Base-by-base conservation (phyloP, 2,113 vertebrate species). In the Pseudolaguvia tuberculata region DNA sequence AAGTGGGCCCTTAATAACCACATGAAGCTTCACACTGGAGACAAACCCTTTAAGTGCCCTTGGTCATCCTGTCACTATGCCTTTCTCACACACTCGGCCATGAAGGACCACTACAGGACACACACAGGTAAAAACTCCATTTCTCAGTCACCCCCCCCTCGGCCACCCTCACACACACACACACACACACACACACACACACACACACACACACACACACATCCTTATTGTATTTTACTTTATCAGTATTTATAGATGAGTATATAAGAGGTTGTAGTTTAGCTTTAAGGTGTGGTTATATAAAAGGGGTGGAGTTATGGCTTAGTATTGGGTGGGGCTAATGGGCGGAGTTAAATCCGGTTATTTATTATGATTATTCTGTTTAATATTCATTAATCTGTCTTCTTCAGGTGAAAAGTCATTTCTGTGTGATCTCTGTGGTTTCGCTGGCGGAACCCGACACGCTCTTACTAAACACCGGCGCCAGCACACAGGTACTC, bases 1-100 rank as follows among this genome's bases (percentile, higher is more conserved):
- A 98, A 96, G 86, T 99, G 97, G 97, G 95, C 96, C 5, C 89
- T 99, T 79, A 98, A 97, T 91, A 98, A 98, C 90, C 97, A 99
- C 87, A 95, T 94, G 94, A 98, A 98, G 79, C 95, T 99, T 72
- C 97, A 99, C 91, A 97, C 93, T 0, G 97, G 97, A 79, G 92
- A 98, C 84, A 98, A 99, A 86, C 97, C 97, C 0, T 98, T 93
- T 82, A 98, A 98, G 87, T 99, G 97, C 56, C 87, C 88, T 78
- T 99, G 97, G 97, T 93, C 94, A 3, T 94, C 94, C 23, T 99
- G 97, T 85, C 96, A 98, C 88, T 99, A 99, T 17, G 93, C 95
- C 77, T 99, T 98, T 89, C 94, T 98, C 86, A 98, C 94, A 0
- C 91, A 94, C 79, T 99, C 96, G 0, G 96, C 96, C 66, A 97